Conservation (phyloP, 53 echinoderm and acorn worm species). For the Apostichopus leukothele region DNA sequence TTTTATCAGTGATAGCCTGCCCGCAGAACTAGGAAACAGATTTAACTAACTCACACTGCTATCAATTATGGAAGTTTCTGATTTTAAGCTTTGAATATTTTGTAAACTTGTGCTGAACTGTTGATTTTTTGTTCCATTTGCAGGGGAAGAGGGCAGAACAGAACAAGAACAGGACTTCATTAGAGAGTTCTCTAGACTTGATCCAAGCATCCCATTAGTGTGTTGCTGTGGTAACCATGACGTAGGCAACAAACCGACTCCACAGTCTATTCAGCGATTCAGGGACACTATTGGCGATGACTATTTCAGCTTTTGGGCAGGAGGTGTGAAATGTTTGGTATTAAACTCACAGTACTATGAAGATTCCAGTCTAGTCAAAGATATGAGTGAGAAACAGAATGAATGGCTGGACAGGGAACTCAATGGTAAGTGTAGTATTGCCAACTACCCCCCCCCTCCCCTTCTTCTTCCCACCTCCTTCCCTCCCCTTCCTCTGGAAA, state of each 20-base stretch:
- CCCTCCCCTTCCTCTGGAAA: too few relatives aligned
- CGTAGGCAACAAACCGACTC: slow-evolving; percentile 73
- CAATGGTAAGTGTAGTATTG: slow-evolving; percentile 53
- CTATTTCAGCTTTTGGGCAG: slow-evolving; percentile 82
- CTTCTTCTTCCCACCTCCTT: too few relatives aligned
- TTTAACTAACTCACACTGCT: too few relatives aligned
- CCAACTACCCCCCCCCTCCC: too few relatives aligned
- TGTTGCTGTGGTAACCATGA: slow-evolving; percentile 95
- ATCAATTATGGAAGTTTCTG: too few relatives aligned
- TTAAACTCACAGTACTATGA: slow-evolving; percentile 78
- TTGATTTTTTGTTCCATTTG: background rate
- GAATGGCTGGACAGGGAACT: slow-evolving; percentile 77
- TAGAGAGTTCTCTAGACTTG: slow-evolving; percentile 63
- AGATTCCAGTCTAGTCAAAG: slow-evolving; percentile 70
- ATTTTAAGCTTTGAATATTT: background rate
- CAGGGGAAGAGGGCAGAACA: slow-evolving; percentile 55
- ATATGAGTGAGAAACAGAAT: slow-evolving; percentile 69
- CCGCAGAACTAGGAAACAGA: too few relatives aligned
- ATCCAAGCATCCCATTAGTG: slow-evolving; percentile 80
- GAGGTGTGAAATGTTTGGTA: slow-evolving; percentile 84
- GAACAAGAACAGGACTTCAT: slow-evolving; percentile 69
- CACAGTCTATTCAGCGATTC: slow-evolving; percentile 62
- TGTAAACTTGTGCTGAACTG: background rate
- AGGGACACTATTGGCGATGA: slow-evolving; percentile 75
- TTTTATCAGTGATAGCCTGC: too few relatives aligned